These are phyloP conservation scores for Proales similis DNA, from an alignment of 1,140 invertebrate genomes.

Conservation along the genomic window DNA sequence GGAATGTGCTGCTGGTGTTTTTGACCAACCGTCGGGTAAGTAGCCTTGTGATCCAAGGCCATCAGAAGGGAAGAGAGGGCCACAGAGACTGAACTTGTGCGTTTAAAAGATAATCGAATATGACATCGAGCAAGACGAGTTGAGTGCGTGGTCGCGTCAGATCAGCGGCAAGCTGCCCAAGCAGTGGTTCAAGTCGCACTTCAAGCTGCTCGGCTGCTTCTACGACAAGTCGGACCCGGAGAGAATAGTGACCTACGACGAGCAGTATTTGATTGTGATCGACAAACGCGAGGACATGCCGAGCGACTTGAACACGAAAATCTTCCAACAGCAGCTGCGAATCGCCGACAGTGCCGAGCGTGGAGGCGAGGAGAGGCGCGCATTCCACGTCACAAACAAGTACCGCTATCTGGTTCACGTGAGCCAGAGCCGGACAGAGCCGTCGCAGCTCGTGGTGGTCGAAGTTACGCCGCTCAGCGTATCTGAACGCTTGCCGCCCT, in stretches of 20 bases:
- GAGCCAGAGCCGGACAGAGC: no score
- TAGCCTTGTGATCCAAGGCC: no score
- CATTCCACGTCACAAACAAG: conserved; percentile 21
- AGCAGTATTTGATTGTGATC: conserved; percentile 31
- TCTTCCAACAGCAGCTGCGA: conserved; percentile 8
- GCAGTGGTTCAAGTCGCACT: conserved; percentile 17
- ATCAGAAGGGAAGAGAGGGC: no score
- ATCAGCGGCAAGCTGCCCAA: background rate
- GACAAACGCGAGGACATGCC: conserved; percentile 30
- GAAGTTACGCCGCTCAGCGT: conserved; percentile 37
- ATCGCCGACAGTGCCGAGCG: background rate
- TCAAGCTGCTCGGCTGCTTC: conserved; percentile 7
- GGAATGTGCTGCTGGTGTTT: conserved; percentile 3
- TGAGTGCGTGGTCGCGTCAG: background rate
- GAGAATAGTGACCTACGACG: conserved; percentile 17
- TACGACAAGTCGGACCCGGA: conserved; percentile 1
- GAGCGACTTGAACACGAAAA: conserved; percentile 33
- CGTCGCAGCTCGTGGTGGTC: conserved; percentile 15
- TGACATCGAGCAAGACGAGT: conserved; percentile 22
- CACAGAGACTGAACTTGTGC: no score
- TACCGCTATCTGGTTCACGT: conserved; percentile 33
- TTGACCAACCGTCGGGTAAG: conserved; percentile 21
- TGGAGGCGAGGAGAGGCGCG: conserved; percentile 6
- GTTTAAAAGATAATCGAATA: conserved; percentile 23
- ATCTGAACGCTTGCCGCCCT: conserved; percentile 29